Evolutionary conservation across 2,113 vertebrate species (phyloP), one percentile per base, ranked within the genome.

Genomic region (Herpetotheres cachinnans): DNA sequence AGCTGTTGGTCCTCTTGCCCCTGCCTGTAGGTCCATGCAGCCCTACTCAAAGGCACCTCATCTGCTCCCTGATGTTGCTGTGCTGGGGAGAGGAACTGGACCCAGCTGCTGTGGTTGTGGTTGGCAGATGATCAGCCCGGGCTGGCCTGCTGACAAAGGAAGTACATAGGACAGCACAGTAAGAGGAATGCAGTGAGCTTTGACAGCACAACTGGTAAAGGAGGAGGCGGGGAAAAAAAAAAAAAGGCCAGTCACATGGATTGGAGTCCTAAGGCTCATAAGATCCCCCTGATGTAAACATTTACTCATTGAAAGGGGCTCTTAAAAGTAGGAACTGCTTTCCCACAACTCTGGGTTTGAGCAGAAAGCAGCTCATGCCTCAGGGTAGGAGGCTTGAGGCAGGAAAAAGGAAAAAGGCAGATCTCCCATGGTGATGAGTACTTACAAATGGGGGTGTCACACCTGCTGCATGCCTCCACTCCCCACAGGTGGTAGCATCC

Each of bases 381-480:
- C 34, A 59, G 29, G 7, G 14, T 6, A 46, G 22, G 42, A 59
- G 24, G 49, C 30, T 47, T 9, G 8, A 42, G 19, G 36, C 62
- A n/a, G 61, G 30, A 46, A 20, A 49, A 83, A n/a, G 61, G 30
- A 46, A 20, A 49, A 83, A 24, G 12, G 44, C 50, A 44, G 15
- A 55, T 9, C 16, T 58, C 20, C 32, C 22, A 8, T 16, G 50
- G 26, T 34, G 4, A 1, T n/a, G 24, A 2, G 0, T 8, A 11
- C 44, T 44, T 49, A 69, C 26, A 27, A 40, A 16, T 4, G 15
- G 46, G 7, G 29, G 27, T 2, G 5, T 8, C 17, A 24, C 14
- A 22, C 1, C 44, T 50, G 44, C 38, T 40, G 47, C 13, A 6
- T 7, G 63, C 30, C 44, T 49, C 72, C 8, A 0, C 12, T 34